phyloP scores from a whole-genome alignment of 1,140 invertebrate genomes.

The Leptonema lineaticorne region DNA sequence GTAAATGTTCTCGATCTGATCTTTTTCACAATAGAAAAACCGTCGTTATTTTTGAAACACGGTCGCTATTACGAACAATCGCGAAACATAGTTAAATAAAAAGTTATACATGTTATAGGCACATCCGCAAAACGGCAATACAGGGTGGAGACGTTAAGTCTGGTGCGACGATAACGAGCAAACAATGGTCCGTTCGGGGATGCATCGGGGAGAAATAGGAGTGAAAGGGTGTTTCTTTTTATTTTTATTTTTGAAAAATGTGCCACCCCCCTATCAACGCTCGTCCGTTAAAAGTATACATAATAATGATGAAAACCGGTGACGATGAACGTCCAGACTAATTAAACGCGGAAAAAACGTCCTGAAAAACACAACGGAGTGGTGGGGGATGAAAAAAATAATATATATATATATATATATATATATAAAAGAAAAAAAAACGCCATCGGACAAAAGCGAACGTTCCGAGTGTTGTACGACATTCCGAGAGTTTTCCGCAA shows the following conservation, averaged over 20 bases:
- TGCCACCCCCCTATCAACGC: too few species aligned
- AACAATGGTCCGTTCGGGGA: not conserved
- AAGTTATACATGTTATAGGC: not conserved
- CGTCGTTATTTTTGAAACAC: not conserved
- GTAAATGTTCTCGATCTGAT: too few species aligned
- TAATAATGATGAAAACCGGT: too few species aligned
- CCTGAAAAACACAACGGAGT: not conserved
- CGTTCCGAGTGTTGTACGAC: not conserved
- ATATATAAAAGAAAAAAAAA: not conserved
- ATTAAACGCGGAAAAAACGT: not conserved
- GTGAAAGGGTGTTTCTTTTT: too few species aligned
- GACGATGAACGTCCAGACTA: not conserved
- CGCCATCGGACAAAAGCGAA: not conserved
- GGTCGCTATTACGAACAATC: not conserved
- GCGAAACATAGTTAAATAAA: not conserved
- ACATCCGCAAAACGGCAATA: too few species aligned
- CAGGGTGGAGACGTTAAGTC: not conserved
- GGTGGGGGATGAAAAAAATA: too few species aligned
- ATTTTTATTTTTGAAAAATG: too few species aligned
- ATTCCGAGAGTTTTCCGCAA: not conserved
- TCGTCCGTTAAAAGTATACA: too few species aligned
- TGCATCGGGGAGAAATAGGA: too few species aligned
- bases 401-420: too few species aligned
- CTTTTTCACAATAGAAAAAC: too few species aligned
- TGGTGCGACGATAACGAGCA: not conserved